Evolutionary conservation across 2,797 vertebrate species (phyloP).

Genomic region (Pantherophis alleghaniensis): DNA sequence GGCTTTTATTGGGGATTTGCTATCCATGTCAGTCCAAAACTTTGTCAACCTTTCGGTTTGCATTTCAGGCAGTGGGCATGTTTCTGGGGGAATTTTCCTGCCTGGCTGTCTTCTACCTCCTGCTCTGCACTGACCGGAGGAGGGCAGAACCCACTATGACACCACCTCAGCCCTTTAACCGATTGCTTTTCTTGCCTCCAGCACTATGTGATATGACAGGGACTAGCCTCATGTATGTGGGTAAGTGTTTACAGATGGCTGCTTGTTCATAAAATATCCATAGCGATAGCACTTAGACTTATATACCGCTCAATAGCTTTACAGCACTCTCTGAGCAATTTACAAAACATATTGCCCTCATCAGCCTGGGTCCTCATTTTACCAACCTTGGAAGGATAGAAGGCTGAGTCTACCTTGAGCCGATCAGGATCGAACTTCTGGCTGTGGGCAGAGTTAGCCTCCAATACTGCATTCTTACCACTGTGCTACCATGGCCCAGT

Average conservation of each 20-base stretch:
- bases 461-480: background rate
- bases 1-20: background rate
- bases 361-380: background rate
- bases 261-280: background rate
- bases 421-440: background rate
- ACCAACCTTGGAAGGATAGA: background rate
- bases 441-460: background rate
- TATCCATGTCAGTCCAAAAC: background rate
- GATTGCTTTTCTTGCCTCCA: constrained; percentile 86
- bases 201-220: constrained; percentile 91
- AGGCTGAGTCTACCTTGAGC: background rate
- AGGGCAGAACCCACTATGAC: constrained; percentile 72
- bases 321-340: background rate
- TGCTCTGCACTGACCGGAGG: constrained; percentile 74
- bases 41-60: background rate
- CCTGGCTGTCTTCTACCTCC: constrained; percentile 83
- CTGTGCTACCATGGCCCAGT: background rate
- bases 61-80: constrained; percentile 86
- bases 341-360: background rate
- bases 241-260: constrained; percentile 62
- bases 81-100: constrained; percentile 92
- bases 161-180: constrained; percentile 78
- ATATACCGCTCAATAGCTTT: background rate
- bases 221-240: constrained; percentile 95
- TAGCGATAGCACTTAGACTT: background rate